These are phyloP conservation scores for Kradibia gibbosae DNA, from an alignment of 1,140 invertebrate species.

Conservation along the genomic window DNA sequence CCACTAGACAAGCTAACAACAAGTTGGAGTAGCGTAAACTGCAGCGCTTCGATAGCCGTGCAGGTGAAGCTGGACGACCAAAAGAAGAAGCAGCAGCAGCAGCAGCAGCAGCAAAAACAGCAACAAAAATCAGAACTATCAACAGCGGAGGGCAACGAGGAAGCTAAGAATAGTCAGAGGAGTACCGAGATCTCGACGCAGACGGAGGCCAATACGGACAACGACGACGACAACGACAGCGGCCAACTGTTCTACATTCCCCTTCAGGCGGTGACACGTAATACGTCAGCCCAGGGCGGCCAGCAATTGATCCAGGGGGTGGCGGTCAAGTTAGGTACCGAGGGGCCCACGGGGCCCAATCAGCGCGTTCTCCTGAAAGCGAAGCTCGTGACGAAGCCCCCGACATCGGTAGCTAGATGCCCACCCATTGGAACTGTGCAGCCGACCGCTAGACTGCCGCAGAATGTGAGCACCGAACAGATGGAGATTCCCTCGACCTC, in stretches of 20 bases:
- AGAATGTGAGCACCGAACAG: conserved; percentile 50
- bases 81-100: conserved; percentile 46
- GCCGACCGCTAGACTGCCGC: conserved; percentile 71
- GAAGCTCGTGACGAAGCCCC: conserved; percentile 79
- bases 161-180: conserved; percentile 3
- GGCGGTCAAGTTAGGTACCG: conserved; percentile 78
- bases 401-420: conserved; percentile 71
- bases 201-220: conserved; percentile 69
- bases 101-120: conserved; percentile 52
- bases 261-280: conserved; percentile 73
- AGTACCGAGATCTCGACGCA: conserved; percentile 74
- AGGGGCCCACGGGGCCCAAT: conserved; percentile 77
- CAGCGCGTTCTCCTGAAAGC: conserved; percentile 78
- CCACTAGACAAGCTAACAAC: conserved; percentile 68
- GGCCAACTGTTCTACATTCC: conserved; percentile 82
- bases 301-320: conserved; percentile 78
- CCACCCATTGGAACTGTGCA: conserved; percentile 76
- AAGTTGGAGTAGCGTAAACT: conserved; percentile 68
- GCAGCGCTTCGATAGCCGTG: conserved; percentile 75
- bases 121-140: conserved; percentile 34
- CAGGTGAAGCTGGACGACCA: conserved; percentile 74
- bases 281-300: conserved; percentile 67
- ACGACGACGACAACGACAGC: conserved; percentile 68
- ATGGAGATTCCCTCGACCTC: conserved; percentile 60
- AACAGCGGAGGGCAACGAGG: conserved; percentile 29